Percentiles rank a stretch among this genome's conserved stretches.
Evolutionary conservation across 2,113 vertebrate species (phyloP).

Genomic region (Mobula birostris): DNA sequence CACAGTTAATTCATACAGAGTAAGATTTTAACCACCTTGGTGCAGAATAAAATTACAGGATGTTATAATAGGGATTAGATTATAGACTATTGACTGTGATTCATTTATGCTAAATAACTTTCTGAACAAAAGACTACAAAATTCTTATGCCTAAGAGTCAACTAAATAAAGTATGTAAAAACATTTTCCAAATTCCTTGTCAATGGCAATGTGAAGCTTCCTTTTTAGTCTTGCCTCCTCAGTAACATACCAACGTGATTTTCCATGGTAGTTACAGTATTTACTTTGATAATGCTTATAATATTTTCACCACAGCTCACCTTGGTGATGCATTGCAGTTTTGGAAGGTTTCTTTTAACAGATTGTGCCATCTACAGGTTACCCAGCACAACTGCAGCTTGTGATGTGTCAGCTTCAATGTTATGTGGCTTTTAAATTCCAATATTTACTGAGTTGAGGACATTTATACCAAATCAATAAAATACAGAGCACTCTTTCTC

Average conservation of each 20-base stretch:
- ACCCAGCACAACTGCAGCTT: not conserved
- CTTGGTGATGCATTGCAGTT: not conserved
- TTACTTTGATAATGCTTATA: not conserved
- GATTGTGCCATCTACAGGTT: slow-evolving; percentile 8
- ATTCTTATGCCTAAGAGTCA: not conserved
- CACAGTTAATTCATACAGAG: not conserved
- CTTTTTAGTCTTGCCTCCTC: not conserved
- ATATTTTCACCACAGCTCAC: not conserved
- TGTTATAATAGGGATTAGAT: not conserved
- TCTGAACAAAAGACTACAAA: too few species aligned
- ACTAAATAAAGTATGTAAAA: not conserved
- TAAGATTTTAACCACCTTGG: not conserved
- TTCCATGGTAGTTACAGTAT: not conserved
- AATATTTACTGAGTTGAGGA: not conserved
- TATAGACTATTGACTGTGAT: too few species aligned
- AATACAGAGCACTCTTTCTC: not conserved
- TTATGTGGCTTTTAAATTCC: not conserved
- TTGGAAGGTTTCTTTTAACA: not conserved
- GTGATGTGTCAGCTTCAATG: not conserved
- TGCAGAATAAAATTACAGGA: not conserved
- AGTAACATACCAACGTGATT: not conserved
- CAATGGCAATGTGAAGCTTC: too few species aligned
- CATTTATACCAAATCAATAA: not conserved
- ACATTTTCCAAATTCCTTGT: not conserved
- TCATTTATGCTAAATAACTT: not conserved